phyloP scores from a whole-genome alignment of 1,140 invertebrate genomes.

The Popillia japonica region DNA sequence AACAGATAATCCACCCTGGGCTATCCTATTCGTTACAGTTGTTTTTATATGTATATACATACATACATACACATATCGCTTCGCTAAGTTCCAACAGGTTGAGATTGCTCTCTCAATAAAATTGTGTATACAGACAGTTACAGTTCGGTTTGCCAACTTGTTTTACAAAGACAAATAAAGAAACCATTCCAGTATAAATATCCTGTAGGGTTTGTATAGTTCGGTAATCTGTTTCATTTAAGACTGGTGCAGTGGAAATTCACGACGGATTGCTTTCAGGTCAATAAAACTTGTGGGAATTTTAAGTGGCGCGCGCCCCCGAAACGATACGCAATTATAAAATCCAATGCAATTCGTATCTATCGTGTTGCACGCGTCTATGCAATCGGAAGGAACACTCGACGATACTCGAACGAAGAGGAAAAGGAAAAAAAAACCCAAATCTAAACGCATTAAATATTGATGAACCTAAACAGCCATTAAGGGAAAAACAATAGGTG shows the following conservation, averaged over 20 bases:
- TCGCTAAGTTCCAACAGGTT: constrained; percentile 13
- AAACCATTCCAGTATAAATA: constrained; percentile 1
- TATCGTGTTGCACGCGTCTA: constrained; percentile 21
- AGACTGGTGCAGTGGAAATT: too few relatives aligned
- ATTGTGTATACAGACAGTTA: too few relatives aligned
- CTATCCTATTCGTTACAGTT: constrained; percentile 4
- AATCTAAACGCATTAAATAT: constrained; percentile 45
- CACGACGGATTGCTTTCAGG: neutral
- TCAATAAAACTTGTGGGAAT: constrained; percentile 3
- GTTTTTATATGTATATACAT: constrained; percentile 17
- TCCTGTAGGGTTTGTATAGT: neutral
- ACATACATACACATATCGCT: too few relatives aligned
- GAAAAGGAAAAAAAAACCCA: constrained; percentile 24
- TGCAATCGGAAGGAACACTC: neutral
- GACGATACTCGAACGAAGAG: too few relatives aligned
- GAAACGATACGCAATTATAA: neutral
- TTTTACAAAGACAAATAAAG: constrained; percentile 20
- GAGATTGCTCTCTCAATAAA: neutral
- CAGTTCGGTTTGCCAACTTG: neutral
- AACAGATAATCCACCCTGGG: constrained; percentile 16
- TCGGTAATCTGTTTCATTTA: neutral
- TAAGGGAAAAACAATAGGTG: constrained; percentile 47
- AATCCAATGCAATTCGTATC: constrained; percentile 15
- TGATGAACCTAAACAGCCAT: constrained; percentile 48
- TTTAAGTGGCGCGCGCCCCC: too few relatives aligned